Evolutionary conservation across 2,888 invertebrate species (phyloP).

Genomic region (Gibbula magus): DNA sequence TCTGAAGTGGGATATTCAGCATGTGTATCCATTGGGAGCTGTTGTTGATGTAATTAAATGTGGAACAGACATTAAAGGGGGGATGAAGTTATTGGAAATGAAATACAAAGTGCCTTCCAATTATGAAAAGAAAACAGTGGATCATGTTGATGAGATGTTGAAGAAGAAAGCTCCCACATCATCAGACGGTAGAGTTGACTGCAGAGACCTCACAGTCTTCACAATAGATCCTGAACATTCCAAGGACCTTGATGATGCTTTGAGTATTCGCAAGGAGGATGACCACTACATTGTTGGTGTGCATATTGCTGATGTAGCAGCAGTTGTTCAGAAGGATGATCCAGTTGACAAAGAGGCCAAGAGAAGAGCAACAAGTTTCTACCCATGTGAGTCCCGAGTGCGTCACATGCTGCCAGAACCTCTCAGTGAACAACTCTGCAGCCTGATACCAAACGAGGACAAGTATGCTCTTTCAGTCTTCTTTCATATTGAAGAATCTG

Average conservation of each 20-base stretch:
- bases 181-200: conserved; percentile 30
- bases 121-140: neutral
- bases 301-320: too few relatives aligned
- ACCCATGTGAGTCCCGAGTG: conserved; percentile 30
- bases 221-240: conserved; percentile 50
- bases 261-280: too few relatives aligned
- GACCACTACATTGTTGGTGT: too few relatives aligned
- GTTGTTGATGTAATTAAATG: conserved; percentile 36
- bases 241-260: too few relatives aligned
- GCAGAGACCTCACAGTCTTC: conserved; percentile 36
- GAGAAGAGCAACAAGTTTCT: conserved; percentile 41
- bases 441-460: conserved; percentile 46
- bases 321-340: conserved; percentile 38
- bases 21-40: too few relatives aligned
- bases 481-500: conserved; percentile 42
- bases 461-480: too few relatives aligned
- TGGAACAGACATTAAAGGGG: conserved; percentile 28
- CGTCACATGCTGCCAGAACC: too few relatives aligned
- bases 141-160: neutral
- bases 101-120: conserved; percentile 29
- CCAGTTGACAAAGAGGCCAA: conserved; percentile 46
- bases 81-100: conserved; percentile 30
- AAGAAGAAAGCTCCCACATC: neutral
- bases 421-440: conserved; percentile 48
- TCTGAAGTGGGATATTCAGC: conserved; percentile 46